Evolutionary conservation across 64 coral and sea anemone genomes (phyloP), one percentile per base, ranked within the genome.

Genomic region (Pocillopora verrucosa): DNA sequence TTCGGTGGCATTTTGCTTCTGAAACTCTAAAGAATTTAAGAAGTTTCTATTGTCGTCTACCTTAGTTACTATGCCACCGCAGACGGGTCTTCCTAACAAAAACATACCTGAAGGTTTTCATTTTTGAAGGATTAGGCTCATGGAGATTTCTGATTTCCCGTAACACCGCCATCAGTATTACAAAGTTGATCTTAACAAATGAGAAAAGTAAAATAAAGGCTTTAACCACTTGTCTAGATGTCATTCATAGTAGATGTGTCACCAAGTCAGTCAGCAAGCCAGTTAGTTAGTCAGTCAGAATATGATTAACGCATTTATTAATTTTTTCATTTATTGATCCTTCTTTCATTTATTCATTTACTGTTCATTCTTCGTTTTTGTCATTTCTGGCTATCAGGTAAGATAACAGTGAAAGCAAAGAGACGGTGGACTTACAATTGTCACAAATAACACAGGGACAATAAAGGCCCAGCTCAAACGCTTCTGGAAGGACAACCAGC

Each of bases 401-500:
- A 51, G 41, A 51, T 51, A 20, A 20, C 22, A 1, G 16, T 67
- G 4, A 5, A 16, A 17, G 64, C 6, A 17, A 6, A 15, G 61
- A 61, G 6, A 13, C 4, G 34, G 13, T 16, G 10, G 16, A 85
- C 82, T 58, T 73, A 92, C 90, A 20, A 80, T 1, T 25, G 38
- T 79, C 51, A 92, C 60, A 16, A 87, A 26, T 14, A 92, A 19
- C 3, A 92, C 90, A 24, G 90, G 90, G 19, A 16, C 90, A 14
- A 87, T 77, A 9, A 92, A 92, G 24, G 84, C 70, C 90, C 90
- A 92, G 64, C 84, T 73, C n/a, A 87, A 80, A 4, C 67, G 35
- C 17, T 92, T 92, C 11, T 75, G 59, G 73, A 92, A 92, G 36
- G 90, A 92, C 38, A 92, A 25, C 90, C 90, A 92, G 45, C 90